Base-by-base conservation (phyloP, 1,140 invertebrate species). In the Drosophila prosaltans region DNA sequence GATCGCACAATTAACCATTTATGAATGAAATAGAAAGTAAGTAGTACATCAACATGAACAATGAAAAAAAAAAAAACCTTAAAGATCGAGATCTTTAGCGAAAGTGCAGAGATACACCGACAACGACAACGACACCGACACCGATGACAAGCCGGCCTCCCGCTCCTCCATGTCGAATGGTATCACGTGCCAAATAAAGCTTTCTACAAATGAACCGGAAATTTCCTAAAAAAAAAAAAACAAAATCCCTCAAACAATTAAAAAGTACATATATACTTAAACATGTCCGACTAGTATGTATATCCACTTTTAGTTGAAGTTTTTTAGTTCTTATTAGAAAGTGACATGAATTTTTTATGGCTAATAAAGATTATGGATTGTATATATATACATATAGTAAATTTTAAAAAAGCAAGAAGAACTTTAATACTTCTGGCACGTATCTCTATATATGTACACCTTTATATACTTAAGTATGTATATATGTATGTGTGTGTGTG, bases 21-120 rank as follows among this genome's bases (percentile, higher is more conserved):
- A 59, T 88, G 83, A 86, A 86, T 86, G 82, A 86, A 86, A 86
- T 86, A 86, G 82, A 86, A 86, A 86, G 82, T 83, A 88, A 68
- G 62, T 71, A 69, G 69, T 70, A 64, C 45, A 32, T 45, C 54
- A 71, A 43, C 55, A 41, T 61, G 61, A 82, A 16, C 16, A 81
- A 74, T 74, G 74, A 82, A 16, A 16, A 16, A 16, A 16, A 16
- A 16, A 16, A 16, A 16, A 78, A 82, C 74, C 65, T 51, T 28
- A 28, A 63, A 45, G 67, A 77, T 65, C 65, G 57, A 81, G 75
- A 88, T 86, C 75, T 77, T 66, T 61, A 88, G 83, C 83, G 82
- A 86, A 86, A 86, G 82, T 85, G 32, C 32, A 16, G 16, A 16
- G 16, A 16, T 16, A 16, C 16, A 16, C 16, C 16, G 16, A 16